phyloP scores from a whole-genome alignment of 1,140 invertebrate genomes.

The Rhynchophorus ferrugineus region DNA sequence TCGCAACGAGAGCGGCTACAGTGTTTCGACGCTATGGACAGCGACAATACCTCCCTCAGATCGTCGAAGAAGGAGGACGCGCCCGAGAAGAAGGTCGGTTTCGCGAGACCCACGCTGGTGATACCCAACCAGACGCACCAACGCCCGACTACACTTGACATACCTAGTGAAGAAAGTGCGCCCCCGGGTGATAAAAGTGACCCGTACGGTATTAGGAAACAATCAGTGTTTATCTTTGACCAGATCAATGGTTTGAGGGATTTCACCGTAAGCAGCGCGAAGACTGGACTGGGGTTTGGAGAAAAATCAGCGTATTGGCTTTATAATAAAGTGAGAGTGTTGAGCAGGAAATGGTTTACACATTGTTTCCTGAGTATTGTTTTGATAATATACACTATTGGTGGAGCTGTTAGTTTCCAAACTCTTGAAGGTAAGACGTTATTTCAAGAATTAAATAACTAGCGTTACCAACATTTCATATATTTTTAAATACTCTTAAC shows the following conservation, averaged over 20 bases:
- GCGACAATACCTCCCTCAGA: neutral
- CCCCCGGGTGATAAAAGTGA: slow-evolving; percentile 38
- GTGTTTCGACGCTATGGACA: neutral
- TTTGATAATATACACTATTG: slow-evolving; percentile 65
- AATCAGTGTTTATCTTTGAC: slow-evolving; percentile 65
- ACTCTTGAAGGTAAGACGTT: slow-evolving; percentile 59
- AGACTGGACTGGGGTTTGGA: slow-evolving; percentile 66
- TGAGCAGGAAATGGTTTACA: slow-evolving; percentile 79
- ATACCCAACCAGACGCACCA: slow-evolving; percentile 23
- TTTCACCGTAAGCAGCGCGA: slow-evolving; percentile 13
- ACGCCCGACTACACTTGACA: neutral
- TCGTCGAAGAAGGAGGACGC: neutral
- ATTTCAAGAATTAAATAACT: neutral
- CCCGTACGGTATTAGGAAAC: slow-evolving; percentile 44
- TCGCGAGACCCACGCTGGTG: slow-evolving; percentile 24
- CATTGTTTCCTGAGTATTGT: slow-evolving; percentile 76
- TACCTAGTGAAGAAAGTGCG: neutral
- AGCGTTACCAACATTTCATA: no score
- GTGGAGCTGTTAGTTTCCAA: slow-evolving; percentile 69
- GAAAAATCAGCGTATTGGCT: slow-evolving; percentile 74
- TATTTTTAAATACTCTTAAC: no score
- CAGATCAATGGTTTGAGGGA: slow-evolving; percentile 69
- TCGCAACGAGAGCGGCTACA: neutral
- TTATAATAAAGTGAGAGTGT: slow-evolving; percentile 66
- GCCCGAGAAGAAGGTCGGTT: slow-evolving; percentile 23